phyloP scores from a whole-genome alignment of 2,113 vertebrate genomes.

The Gymnocephalus cernua region DNA sequence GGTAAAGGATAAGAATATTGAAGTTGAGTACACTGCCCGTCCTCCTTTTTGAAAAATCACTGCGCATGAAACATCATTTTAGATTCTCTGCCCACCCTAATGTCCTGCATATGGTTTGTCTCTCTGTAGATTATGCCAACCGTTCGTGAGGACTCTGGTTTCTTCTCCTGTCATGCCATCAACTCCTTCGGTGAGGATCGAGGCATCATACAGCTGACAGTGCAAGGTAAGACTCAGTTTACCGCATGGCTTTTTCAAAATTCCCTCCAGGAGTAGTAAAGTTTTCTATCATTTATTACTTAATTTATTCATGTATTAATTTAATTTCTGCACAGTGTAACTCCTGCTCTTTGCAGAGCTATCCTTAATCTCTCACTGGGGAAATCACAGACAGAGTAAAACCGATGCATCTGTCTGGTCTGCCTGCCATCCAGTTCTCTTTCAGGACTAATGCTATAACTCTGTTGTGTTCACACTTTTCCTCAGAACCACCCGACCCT shows the following conservation, averaged over 20 bases:
- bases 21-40: background rate
- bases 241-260: slow-evolving; percentile 1
- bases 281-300: slow-evolving; percentile 29
- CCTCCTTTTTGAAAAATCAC: slow-evolving; percentile 6
- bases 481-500: slow-evolving; percentile 93
- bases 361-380: slow-evolving; percentile 23
- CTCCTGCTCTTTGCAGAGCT: slow-evolving; percentile 19
- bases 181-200: slow-evolving; percentile 98
- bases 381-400: slow-evolving; percentile 38
- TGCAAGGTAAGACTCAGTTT: slow-evolving; percentile 89
- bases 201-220: slow-evolving; percentile 98
- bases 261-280: background rate
- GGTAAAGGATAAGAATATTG: slow-evolving; percentile 5
- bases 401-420: slow-evolving; percentile 16
- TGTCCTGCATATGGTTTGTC: slow-evolving; percentile 48
- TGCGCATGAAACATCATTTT: background rate
- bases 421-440: slow-evolving; percentile 6
- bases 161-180: slow-evolving; percentile 99
- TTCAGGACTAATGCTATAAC: background rate
- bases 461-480: slow-evolving; percentile 15
- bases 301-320: slow-evolving; percentile 40
- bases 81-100: slow-evolving; percentile 12
- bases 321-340: slow-evolving; percentile 13
- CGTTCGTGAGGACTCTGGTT: slow-evolving; percentile 97
- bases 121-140: slow-evolving; percentile 93